Base-by-base conservation (phyloP, 1,140 invertebrate species). In the Drosophila ironensis region DNA sequence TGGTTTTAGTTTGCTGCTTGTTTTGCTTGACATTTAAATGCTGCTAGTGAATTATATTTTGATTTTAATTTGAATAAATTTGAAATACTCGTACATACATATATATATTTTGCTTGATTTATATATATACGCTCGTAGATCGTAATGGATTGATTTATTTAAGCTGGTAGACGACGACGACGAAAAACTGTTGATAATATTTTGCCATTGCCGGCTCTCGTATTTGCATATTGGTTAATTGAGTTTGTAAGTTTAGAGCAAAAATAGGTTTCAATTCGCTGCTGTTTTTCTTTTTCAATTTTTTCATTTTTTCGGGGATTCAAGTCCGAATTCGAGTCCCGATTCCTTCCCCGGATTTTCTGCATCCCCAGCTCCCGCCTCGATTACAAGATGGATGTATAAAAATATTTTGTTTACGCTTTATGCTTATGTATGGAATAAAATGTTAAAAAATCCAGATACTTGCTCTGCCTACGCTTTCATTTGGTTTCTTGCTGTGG, bases 21-120 rank as follows among this genome's bases (percentile, higher is more conserved):
- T 38, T 59, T 64, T 45, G 45, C 30, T 72, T 74, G 74, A 84
- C 80, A 78, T 74, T 78, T 78, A 71, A 86, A 86, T 84, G 80
- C 69, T 70, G 78, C 80, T 84, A 82, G 69, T 76, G 70, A 74
- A 71, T 69, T 78, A 78, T 84, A 78, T 86, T 72, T 81, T 59
- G 64, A 82, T 84, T 77, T 63, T 69, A 68, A 66, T 66, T 82
- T 72, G 72, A 82, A 84, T 82, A 82, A 81, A 70, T 73, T 81
- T 69, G 57, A 53, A 76, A 60, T 70, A n/a, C n/a, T n/a, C n/a
- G n/a, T n/a, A n/a, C n/a, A n/a, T n/a, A n/a, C n/a, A n/a, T n/a
- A 77, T 61, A 68, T 46, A 69, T 67, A 66, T 47, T 40, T 52
- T 25, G 27, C 17, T 20, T 41, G 27, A 47, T 53, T 27, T 61